phyloP scores from a whole-genome alignment of 2,113 vertebrate species.

The Elephas maximus region DNA sequence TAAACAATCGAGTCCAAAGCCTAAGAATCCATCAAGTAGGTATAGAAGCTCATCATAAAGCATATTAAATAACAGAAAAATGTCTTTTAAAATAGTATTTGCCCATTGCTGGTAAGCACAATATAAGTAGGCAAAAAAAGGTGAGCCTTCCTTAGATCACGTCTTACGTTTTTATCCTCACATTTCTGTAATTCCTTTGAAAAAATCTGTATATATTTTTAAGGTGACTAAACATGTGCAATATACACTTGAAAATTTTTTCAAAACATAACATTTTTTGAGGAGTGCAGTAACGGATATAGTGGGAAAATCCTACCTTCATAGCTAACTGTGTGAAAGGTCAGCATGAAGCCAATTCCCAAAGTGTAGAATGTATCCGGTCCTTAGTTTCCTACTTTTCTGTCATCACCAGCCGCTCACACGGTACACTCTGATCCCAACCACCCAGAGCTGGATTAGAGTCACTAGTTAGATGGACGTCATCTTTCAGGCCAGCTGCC shows the following conservation, averaged over 20 bases:
- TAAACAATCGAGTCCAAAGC: conserved; percentile 50
- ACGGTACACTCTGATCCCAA: too few relatives aligned
- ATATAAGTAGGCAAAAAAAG: neutral
- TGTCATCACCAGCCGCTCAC: too few relatives aligned
- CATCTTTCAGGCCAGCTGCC: too few relatives aligned
- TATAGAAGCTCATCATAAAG: neutral
- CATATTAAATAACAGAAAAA: conserved; percentile 30
- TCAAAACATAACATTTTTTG: neutral
- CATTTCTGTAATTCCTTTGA: neutral
- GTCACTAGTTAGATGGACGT: too few relatives aligned
- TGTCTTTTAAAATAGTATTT: conserved; percentile 26
- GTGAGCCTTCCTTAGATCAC: neutral
- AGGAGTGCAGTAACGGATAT: too few relatives aligned
- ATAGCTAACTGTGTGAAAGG: neutral
- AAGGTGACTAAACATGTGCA: neutral
- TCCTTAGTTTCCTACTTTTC: too few relatives aligned
- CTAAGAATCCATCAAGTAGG: conserved; percentile 23
- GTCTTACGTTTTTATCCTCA: conserved; percentile 23
- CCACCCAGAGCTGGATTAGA: too few relatives aligned
- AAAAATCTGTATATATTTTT: neutral
- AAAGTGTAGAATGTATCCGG: too few relatives aligned
- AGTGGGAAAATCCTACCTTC: too few relatives aligned
- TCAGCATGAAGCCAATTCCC: neutral
- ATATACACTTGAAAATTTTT: conserved; percentile 18
- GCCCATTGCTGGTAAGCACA: neutral